Base-by-base conservation (phyloP, 2,888 invertebrate species). In the Conomelus anceps region DNA sequence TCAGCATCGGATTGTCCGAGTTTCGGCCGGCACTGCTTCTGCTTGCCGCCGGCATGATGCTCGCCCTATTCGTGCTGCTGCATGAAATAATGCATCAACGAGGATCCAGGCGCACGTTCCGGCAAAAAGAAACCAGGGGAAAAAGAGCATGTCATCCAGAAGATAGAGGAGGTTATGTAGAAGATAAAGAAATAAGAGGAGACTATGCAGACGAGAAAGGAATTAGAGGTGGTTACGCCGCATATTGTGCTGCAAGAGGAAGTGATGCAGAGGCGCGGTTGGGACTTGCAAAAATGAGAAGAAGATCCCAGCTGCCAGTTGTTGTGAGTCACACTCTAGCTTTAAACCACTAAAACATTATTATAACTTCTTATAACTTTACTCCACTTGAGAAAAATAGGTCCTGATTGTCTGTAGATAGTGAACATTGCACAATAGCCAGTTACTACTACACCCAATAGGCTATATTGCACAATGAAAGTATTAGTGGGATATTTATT, bases 31-130 rank as follows among this genome's bases (percentile, higher is more conserved):
- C 89, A 0, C 22, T 89, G 22, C 85, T 89, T 20, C 22, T 89
- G 26, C 85, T 89, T n/a, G 63, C 88, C 9, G 29, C 85, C 29
- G 89, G 89, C 22, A 22, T 88, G n/a, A 23, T 88, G 41, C 29
- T 87, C 17, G 86, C 86, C 22, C 23, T 89, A 20, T 22, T 89
- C n/a, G 22, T 89, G n/a, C 89, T 89, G 17, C 22, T 88, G 20
- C 26, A 26, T 22, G 89, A 89, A 23, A 88, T 88, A 87, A 92
- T 93, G 92, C 92, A 93, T 90, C 63, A 63, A n/a, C 63, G n/a
- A 20, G 63, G 63, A 6, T 1, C 63, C 63, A 63, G 20, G 63
- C 63, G 63, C 34, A 6, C 34, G 1, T 34, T 34, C 34, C 34
- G 34, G 1, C 34, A 34, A 17, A 34, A 34, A 17, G 34, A 34